Evolutionary conservation across 2,113 vertebrate genomes (phyloP).

Genomic region (Pachycephala philippinensis): DNA sequence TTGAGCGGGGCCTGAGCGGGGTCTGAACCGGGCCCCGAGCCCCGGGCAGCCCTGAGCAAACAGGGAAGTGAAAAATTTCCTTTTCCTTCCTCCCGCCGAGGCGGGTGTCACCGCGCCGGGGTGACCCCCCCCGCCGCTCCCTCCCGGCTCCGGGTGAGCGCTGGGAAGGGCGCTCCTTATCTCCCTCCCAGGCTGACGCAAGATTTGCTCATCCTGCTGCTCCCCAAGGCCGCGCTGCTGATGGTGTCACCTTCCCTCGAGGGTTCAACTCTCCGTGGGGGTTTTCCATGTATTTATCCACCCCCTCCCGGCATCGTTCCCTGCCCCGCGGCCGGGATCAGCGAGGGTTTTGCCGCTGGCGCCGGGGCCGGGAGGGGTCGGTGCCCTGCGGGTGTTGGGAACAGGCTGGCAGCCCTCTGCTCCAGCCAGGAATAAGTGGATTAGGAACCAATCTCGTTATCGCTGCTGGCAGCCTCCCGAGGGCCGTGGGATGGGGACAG

Average conservation of each 20-base stretch:
- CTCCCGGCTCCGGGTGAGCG: background rate
- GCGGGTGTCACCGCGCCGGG: background rate
- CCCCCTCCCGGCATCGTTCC: fast-evolving
- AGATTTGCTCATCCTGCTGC: background rate
- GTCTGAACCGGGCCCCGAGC: too few relatives aligned
- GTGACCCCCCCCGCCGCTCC: background rate
- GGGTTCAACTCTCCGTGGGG: fast-evolving
- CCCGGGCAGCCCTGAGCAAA: background rate
- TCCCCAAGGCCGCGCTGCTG: background rate
- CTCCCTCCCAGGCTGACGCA: background rate
- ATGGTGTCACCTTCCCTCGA: background rate
- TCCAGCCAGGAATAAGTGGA: conserved; percentile 15
- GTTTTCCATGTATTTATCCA: fast-evolving
- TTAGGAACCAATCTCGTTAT: background rate
- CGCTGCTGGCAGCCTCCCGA: background rate
- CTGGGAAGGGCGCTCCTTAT: background rate
- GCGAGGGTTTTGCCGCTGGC: fast-evolving
- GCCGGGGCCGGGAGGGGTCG: fast-evolving
- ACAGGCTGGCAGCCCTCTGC: background rate
- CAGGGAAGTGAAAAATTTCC: background rate
- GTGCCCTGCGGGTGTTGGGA: fast-evolving
- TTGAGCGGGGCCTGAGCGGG: too few relatives aligned
- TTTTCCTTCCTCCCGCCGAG: background rate
- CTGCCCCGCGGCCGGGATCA: background rate
- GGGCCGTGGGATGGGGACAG: background rate